Percentiles rank a stretch among this genome's conserved stretches.
These are phyloP conservation scores for Peribatodes rhomboidaria DNA, from an alignment of 2,888 invertebrate genomes.

Conservation along the genomic window DNA sequence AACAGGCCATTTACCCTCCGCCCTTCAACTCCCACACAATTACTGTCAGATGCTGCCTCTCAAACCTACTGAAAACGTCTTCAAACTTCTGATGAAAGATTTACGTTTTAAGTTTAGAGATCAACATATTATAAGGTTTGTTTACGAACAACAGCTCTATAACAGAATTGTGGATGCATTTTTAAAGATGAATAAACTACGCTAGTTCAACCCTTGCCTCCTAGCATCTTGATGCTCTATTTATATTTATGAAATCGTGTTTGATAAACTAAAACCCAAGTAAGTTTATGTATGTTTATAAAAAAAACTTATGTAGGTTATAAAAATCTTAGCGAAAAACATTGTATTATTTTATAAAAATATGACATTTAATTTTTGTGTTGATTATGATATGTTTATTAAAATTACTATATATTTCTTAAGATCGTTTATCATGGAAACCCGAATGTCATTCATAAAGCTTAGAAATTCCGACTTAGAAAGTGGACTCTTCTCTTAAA, in stretches of 20 bases:
- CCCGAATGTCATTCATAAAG: neutral
- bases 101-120: slow-evolving; percentile 40
- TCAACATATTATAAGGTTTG: slow-evolving; percentile 41
- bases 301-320: too few relatives aligned
- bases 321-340: too few relatives aligned
- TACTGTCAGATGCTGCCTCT: slow-evolving; percentile 55
- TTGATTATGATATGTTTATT: too few relatives aligned
- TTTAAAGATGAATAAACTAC: slow-evolving; percentile 16
- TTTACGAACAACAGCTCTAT: slow-evolving; percentile 34
- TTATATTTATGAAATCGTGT: slow-evolving; percentile 3
- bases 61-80: slow-evolving; percentile 50
- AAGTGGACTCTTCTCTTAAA: slow-evolving; percentile 11
- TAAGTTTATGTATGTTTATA: neutral
- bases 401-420: neutral
- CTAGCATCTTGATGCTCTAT: slow-evolving; percentile 15
- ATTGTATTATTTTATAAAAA: too few relatives aligned
- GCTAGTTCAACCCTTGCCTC: slow-evolving; percentile 17
- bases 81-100: slow-evolving; percentile 51
- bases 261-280: too few relatives aligned
- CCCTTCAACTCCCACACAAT: slow-evolving; percentile 62
- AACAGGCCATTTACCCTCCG: slow-evolving; percentile 59
- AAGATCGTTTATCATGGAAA: slow-evolving; percentile 7
- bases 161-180: slow-evolving; percentile 32
- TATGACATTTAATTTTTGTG: too few relatives aligned
- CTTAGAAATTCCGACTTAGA: slow-evolving; percentile 11